Base-by-base conservation (phyloP, 2,113 vertebrate genomes). In the Corythaixoides concolor region DNA sequence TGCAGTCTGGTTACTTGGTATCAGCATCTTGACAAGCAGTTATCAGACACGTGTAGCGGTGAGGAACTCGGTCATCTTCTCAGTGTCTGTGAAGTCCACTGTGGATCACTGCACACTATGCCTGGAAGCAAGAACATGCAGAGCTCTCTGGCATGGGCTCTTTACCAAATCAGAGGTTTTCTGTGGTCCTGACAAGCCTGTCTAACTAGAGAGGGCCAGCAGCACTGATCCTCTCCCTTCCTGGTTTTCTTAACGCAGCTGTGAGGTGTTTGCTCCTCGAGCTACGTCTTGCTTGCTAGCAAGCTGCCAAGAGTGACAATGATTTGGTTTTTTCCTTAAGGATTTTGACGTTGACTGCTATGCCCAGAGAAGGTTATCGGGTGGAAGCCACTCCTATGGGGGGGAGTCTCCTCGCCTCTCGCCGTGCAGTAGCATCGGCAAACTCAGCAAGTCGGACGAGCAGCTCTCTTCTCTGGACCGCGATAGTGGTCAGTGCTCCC, bases 401-500 rank as follows among this genome's bases (percentile, higher is more conserved):
- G 99, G 99, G 0, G 99, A 99, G 80, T 99, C 99, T 6, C 99
- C 99, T 12, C 99, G 99, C 52, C 98, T 99, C 50, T 99, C 99
- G 0, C 99, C 99, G 0, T 99, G 99, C 98, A 99, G 98, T 97
- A 99, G 99, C 98, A 99, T 99, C 11, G 99, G 99, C 81, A 99
- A 99, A 74, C 99, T 99, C 66, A 99, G 99, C 98, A 99, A 99
- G 95, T 99, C 99, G 0, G 99, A 99, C 0, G 99, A 99, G 96
- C 99, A 99, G 96, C 99, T 99, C 78, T 99, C 99, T 5, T 99
- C 99, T 1, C 98, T 99, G 98, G 99, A 99, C 97, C 98, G 99
- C 24, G 99, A 99, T 98, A 99, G 99, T 0, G 99, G 99, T 8
- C 99, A 99, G 97, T 99, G 99, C 98, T 99, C 99, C 50, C 99